Evolutionary conservation across 2,888 invertebrate species (phyloP).

Genomic region (Charanyca ferruginea): DNA sequence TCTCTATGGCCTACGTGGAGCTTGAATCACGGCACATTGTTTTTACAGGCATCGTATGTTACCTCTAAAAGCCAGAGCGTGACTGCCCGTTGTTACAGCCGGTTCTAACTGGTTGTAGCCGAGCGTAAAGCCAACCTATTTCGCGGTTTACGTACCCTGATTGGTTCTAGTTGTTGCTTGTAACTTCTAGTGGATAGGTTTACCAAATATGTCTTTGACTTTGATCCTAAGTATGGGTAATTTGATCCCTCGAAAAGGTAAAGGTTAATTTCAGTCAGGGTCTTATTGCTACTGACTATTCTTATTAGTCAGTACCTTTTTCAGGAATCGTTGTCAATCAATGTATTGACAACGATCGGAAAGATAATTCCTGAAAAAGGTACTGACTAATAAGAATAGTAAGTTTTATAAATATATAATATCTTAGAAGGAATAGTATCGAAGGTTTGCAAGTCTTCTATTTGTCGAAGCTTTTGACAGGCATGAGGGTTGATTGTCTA

Average conservation of each 20-base stretch:
- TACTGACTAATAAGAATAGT: no score
- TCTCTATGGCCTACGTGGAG: not conserved
- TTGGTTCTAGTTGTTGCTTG: slow-evolving; percentile 9
- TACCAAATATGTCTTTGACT: slow-evolving; percentile 9
- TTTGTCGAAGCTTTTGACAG: slow-evolving; percentile 20
- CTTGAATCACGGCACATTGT: slow-evolving; percentile 24
- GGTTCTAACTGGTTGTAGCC: slow-evolving; percentile 3
- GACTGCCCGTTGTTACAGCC: slow-evolving; percentile 1
- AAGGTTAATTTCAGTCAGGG: not conserved
- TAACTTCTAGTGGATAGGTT: slow-evolving; percentile 12
- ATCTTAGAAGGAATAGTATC: slow-evolving; percentile 32
- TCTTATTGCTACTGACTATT: not conserved
- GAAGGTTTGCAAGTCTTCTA: slow-evolving; percentile 11
- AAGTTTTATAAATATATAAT: slow-evolving; percentile 29
- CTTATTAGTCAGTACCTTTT: not conserved
- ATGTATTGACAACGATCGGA: no score
- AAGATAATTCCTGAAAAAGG: no score
- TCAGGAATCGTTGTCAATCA: no score
- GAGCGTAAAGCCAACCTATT: slow-evolving; percentile 21
- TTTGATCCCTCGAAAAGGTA: slow-evolving; percentile 11
- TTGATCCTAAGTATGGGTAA: not conserved
- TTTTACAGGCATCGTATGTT: not conserved
- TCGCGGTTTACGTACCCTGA: slow-evolving; percentile 24
- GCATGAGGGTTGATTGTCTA: slow-evolving; percentile 27
- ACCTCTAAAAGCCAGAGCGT: slow-evolving; percentile 16